Evolutionary conservation across 2,888 invertebrate species (phyloP), one percentile per base, ranked within the genome.

Genomic region (Rotaria magnacalcarata): DNA sequence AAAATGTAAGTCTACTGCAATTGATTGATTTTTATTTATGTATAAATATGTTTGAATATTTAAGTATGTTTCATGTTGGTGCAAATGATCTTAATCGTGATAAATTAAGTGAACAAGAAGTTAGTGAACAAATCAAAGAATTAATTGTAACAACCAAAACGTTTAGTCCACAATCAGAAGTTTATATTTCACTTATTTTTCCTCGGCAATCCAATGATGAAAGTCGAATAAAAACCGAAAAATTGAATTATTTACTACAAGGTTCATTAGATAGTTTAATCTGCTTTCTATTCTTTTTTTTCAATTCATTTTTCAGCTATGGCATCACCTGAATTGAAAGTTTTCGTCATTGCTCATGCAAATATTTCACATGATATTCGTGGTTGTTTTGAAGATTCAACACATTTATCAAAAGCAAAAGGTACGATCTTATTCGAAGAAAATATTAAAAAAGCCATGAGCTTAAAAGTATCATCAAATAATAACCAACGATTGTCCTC

Each of bases 11-110:
- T 34, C 4, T 6, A 16, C 27, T 34, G 14, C 7, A 60, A 60
- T 14, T 19, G 2, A 27, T 67, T 67, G 11, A 6, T 60, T 14
- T 11, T 60, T 14, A 67, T 34, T 5, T 14, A 67, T 27, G 3
- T 24, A 34, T 34, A 34, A 34, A 34, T 34, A 56, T 5, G 50
- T 56, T 56, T 2, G 2, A 56, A 4, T 34, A 16, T 16, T 34
- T 4, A 27, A 67, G 67, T n/a, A 84, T 84, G 84, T 84, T 84
- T 84, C 84, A 84, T 54, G 41, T 84, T 41, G 84, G 84, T 56
- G 54, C 52, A 54, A 54, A 84, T 54, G 84, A 84, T 54, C 54
- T 84, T 50, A 84, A 84, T 56, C 56, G 56, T 34, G 84, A 84
- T 52, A 56, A 84, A 84, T 56, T 54, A 84, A 84, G 54, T 34